These are phyloP conservation scores for Zeuzera pyrina DNA, from an alignment of 2,888 invertebrate species.

Conservation along the genomic window DNA sequence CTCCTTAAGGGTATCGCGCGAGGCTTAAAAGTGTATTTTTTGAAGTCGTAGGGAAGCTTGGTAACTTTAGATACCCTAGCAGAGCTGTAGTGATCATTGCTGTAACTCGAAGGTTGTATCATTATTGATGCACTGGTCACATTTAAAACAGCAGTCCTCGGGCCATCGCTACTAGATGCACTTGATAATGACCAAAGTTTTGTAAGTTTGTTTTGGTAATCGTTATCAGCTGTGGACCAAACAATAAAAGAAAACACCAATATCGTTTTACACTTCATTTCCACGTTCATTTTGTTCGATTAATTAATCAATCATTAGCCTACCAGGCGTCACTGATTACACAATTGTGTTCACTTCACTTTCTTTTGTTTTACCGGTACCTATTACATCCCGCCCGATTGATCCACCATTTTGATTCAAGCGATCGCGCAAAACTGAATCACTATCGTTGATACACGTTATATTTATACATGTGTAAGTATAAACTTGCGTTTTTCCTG, in stretches of 20 bases:
- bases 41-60: conserved; percentile 22
- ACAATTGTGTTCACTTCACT: conserved; percentile 46
- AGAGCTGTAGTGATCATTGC: conserved; percentile 20
- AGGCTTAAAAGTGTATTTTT: conserved; percentile 48
- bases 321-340: conserved; percentile 30
- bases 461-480: conserved; percentile 68
- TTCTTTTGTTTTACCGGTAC: conserved; percentile 24
- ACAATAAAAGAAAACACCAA: conserved; percentile 42
- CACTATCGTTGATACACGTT: conserved; percentile 48
- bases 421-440: conserved; percentile 68
- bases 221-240: conserved; percentile 30
- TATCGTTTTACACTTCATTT: conserved; percentile 37
- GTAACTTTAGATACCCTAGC: conserved; percentile 24
- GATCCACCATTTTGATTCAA: conserved; percentile 62
- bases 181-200: conserved; percentile 48
- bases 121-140: conserved; percentile 52
- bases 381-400: conserved; percentile 33
- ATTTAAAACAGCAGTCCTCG: conserved; percentile 37
- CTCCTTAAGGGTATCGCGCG: conserved; percentile 42
- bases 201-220: conserved; percentile 45
- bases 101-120: conserved; percentile 41
- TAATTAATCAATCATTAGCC: conserved; percentile 19
- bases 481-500: conserved; percentile 65
- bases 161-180: conserved; percentile 40
- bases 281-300: conserved; percentile 29